Evolutionary conservation across 1,140 invertebrate species (phyloP).

Genomic region (Dendrolimus punctatus): DNA sequence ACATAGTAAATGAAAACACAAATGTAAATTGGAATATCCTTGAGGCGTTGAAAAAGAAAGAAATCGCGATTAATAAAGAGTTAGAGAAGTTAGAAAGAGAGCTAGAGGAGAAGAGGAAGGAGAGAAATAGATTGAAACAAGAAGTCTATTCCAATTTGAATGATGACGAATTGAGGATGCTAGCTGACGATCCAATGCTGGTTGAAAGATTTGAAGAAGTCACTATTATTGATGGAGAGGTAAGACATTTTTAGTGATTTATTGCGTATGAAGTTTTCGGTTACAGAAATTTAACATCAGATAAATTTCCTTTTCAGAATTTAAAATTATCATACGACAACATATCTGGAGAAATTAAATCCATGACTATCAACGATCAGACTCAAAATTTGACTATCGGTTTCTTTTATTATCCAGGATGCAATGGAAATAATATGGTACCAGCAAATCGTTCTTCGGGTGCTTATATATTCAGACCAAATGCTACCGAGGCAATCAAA

Average conservation of each 20-base stretch:
- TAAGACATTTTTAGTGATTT: no score
- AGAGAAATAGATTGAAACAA: conserved; percentile 12
- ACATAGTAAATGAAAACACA: conserved; percentile 1
- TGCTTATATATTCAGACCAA: conserved; percentile 87
- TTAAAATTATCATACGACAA: no score
- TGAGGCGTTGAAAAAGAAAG: conserved; percentile 9
- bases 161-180: conserved; percentile 48
- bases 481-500: conserved; percentile 19
- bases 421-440: conserved; percentile 29
- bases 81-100: conserved; percentile 26
- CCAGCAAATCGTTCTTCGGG: conserved; percentile 77
- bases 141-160: conserved; percentile 21
- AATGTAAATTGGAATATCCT: conserved; percentile 17
- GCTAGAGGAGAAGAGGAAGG: conserved; percentile 3
- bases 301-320: no score
- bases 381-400: conserved; percentile 4
- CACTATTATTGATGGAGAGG: no score
- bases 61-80: conserved; percentile 17
- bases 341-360: conserved; percentile 1
- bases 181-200: conserved; percentile 32
- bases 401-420: conserved; percentile 78
- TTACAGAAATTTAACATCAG: no score
- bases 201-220: conserved; percentile 25
- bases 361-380: background rate
- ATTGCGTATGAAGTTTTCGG: no score